phyloP scores from a whole-genome alignment of 2,888 invertebrate species.

The Drosophila cognata region DNA sequence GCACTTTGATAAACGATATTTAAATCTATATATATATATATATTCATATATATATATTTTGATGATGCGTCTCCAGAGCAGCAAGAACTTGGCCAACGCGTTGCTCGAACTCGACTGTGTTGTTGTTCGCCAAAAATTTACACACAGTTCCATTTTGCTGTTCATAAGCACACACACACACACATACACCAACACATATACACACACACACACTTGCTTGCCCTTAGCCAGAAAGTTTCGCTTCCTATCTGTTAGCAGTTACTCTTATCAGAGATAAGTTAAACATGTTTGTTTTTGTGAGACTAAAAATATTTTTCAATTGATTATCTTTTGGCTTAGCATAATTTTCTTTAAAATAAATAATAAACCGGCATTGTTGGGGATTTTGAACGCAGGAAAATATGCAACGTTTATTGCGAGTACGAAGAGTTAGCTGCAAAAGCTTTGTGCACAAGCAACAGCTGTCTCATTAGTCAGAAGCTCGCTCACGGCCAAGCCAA shows the following conservation, averaged over 20 bases:
- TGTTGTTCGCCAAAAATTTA: slow-evolving; percentile 65
- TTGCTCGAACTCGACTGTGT: slow-evolving; percentile 79
- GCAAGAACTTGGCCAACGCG: slow-evolving; percentile 67
- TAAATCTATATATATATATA: slow-evolving; percentile 8
- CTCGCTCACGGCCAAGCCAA: slow-evolving; percentile 31
- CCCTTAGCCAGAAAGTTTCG: slow-evolving; percentile 49
- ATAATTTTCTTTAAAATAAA: not conserved
- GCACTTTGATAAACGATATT: slow-evolving; percentile 34
- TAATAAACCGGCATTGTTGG: slow-evolving; percentile 28
- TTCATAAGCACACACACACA: slow-evolving; percentile 29
- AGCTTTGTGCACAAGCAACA: slow-evolving; percentile 65
- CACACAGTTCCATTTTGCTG: slow-evolving; percentile 58
- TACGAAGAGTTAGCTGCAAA: slow-evolving; percentile 32
- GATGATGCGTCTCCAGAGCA: slow-evolving; percentile 42
- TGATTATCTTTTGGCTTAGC: not conserved
- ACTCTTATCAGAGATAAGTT: not conserved
- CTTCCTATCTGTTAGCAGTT: slow-evolving; percentile 19
- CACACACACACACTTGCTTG: not conserved
- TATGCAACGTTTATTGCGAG: slow-evolving; percentile 22
- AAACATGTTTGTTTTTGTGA: not conserved
- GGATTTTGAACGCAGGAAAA: slow-evolving; percentile 6
- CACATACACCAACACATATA: slow-evolving; percentile 17
- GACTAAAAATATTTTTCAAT: not conserved
- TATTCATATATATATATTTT: slow-evolving; percentile 2
- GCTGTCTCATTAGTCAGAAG: slow-evolving; percentile 60